Percentiles rank a stretch among this genome's conserved stretches.
These are phyloP conservation scores for Tokudaia tokunoshimensis DNA, from an alignment of 2,797 vertebrate species.

Conservation along the genomic window DNA sequence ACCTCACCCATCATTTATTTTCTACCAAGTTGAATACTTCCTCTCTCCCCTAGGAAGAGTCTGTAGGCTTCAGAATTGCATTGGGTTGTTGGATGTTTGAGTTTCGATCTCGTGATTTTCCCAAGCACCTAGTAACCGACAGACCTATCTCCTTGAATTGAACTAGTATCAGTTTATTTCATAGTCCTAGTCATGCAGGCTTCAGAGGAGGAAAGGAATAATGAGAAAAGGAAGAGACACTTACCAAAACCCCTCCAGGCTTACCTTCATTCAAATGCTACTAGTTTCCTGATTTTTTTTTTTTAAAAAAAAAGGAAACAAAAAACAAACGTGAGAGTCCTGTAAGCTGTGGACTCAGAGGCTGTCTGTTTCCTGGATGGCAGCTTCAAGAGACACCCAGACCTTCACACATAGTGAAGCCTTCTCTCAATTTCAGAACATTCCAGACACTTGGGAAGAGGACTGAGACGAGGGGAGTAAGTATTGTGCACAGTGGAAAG, in stretches of 20 bases:
- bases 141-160: background rate
- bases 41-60: background rate
- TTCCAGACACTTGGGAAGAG: background rate
- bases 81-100: background rate
- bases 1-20: no score
- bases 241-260: background rate
- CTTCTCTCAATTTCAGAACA: background rate
- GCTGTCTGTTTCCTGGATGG: background rate
- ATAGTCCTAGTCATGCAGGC: background rate
- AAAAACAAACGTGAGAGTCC: background rate
- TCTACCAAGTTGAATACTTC: background rate
- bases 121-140: background rate
- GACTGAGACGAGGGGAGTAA: accelerated
- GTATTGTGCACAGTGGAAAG: background rate
- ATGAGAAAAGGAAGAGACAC: background rate
- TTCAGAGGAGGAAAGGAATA: background rate
- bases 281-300: background rate
- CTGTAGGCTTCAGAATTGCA: background rate
- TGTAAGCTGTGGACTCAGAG: background rate
- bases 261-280: background rate
- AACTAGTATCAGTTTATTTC: background rate
- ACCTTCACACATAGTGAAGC: background rate
- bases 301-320: no score
- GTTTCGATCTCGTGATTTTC: background rate
- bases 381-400: background rate